These are phyloP conservation scores for Drosophila mimetica DNA, from an alignment of 2,888 invertebrate species.

Conservation along the genomic window DNA sequence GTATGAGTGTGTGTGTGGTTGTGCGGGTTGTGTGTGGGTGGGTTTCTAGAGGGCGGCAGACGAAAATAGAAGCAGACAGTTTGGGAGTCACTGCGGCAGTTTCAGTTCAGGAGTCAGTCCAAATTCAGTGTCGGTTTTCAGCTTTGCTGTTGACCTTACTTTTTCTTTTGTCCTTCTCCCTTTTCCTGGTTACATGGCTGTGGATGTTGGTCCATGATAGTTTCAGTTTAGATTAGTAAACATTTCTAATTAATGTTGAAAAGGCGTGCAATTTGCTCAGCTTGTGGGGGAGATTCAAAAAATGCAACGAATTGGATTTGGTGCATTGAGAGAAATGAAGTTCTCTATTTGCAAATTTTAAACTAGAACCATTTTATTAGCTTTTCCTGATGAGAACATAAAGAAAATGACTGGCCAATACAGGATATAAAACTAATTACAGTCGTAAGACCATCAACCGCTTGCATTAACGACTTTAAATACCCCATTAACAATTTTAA, in stretches of 20 bases:
- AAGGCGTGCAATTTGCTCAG: conserved; percentile 21
- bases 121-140: conserved; percentile 24
- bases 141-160: conserved; percentile 46
- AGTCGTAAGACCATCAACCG: too few relatives aligned
- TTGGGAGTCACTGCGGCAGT: conserved; percentile 31
- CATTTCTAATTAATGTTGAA: conserved; percentile 50
- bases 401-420: neutral
- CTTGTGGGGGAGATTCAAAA: neutral
- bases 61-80: conserved; percentile 39
- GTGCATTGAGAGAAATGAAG: neutral
- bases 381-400: neutral
- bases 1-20: conserved; percentile 7
- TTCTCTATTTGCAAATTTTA: too few relatives aligned
- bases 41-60: conserved; percentile 13
- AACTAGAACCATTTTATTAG: neutral
- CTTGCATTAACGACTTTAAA: neutral
- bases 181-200: conserved; percentile 13
- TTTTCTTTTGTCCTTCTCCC: conserved; percentile 12
- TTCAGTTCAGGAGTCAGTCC: conserved; percentile 26
- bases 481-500: neutral
- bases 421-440: neutral
- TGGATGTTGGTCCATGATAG: conserved; percentile 23
- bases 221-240: conserved; percentile 40
- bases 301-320: neutral
- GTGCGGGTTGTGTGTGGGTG: conserved; percentile 2